phyloP scores from a whole-genome alignment of 2,797 vertebrate genomes.

The Dendrocincla tyrannina region DNA sequence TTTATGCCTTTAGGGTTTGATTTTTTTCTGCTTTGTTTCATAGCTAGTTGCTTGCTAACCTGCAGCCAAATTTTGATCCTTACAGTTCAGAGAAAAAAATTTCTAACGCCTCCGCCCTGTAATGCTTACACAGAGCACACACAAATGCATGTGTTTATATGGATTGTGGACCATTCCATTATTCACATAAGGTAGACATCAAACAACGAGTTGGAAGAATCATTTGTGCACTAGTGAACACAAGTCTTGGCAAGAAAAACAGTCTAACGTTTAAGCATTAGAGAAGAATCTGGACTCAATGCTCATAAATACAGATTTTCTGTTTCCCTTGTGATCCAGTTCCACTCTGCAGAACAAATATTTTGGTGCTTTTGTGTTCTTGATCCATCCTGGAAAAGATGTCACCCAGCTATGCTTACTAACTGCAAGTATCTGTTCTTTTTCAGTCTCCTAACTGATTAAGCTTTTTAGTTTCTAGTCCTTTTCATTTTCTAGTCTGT shows the following conservation, averaged over 20 bases:
- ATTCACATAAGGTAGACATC: background rate
- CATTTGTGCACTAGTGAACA: background rate
- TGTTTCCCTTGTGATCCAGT: background rate
- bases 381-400: background rate
- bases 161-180: background rate
- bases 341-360: background rate
- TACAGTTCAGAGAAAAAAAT: background rate
- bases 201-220: background rate
- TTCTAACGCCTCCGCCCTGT: background rate
- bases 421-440: background rate
- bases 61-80: background rate
- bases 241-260: background rate
- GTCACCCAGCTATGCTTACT: background rate
- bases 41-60: background rate
- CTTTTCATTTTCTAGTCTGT: background rate
- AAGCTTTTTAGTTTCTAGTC: background rate
- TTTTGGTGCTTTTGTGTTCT: background rate
- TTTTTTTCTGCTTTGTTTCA: background rate
- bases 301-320: background rate
- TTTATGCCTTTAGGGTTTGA: background rate
- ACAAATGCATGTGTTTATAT: background rate
- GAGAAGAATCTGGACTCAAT: background rate
- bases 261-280: background rate
- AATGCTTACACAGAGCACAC: background rate
- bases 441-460: background rate